phyloP scores from a whole-genome alignment of 2,797 vertebrate genomes.

The Lemur catta region DNA sequence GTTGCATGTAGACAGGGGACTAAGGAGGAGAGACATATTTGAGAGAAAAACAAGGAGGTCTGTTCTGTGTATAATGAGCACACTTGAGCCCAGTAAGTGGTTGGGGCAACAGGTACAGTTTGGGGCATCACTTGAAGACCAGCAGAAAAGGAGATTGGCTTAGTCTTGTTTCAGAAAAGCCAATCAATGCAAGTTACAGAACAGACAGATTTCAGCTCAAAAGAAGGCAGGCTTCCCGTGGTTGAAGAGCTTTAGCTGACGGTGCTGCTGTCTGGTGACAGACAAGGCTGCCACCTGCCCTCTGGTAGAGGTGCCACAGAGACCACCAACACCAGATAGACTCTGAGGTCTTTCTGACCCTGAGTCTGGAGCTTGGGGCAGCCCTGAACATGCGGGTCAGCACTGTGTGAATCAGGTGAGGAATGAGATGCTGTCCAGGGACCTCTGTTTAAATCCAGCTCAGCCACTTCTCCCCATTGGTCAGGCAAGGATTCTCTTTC shows the following conservation, averaged over 20 bases:
- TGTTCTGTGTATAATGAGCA: background rate
- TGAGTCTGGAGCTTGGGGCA: background rate
- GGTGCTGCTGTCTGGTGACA: background rate
- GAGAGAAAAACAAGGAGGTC: background rate
- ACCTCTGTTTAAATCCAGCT: background rate
- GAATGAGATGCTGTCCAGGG: background rate
- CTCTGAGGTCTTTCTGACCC: too few species aligned
- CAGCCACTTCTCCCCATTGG: accelerated
- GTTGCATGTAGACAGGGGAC: background rate
- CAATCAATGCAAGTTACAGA: accelerated
- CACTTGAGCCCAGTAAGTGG: background rate
- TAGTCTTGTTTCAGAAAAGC: background rate
- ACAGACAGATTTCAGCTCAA: background rate
- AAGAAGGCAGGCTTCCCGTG: background rate
- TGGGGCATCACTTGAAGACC: background rate
- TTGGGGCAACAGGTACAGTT: background rate
- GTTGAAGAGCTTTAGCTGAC: background rate
- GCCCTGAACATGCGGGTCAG: accelerated
- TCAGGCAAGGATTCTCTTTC: background rate
- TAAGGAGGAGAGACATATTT: background rate
- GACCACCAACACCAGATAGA: too few species aligned
- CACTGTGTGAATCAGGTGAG: background rate
- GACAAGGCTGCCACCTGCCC: background rate
- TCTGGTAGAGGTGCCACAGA: accelerated
- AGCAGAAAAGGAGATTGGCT: background rate